Evolutionary conservation across 2,888 invertebrate species (phyloP), one percentile per base, ranked within the genome.

Genomic region (Rhagonycha lutea): DNA sequence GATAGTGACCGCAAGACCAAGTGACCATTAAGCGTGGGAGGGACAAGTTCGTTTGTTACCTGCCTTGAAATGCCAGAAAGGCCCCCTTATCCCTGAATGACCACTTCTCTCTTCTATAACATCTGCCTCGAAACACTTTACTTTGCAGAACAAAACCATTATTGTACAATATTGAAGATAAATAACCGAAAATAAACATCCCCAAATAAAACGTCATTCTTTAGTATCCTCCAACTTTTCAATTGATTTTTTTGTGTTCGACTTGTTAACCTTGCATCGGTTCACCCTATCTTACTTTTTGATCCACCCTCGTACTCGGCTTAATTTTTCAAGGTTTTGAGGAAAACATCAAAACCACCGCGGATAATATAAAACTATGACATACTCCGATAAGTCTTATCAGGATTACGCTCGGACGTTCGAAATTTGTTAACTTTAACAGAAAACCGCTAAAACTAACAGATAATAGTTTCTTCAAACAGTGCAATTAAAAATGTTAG

Each of bases 1-100:
- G 72, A 74, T 74, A 74, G 77, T 77, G 77, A 77, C 77, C 79
- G 79, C 80, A 77, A 80, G 79, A 81, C 81, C 81, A 80, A 81
- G 78, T 81, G 80, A 81, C 80, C 81, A 80, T 73, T 67, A 76
- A 72, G 81, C 79, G 81, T 81, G 75, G 81, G 81, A 76, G 80
- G 80, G 80, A 81, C 81, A 79, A 81, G 81, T 81, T 79, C 70
- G 78, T 79, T 78, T 79, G 81, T 80, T 81, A 80, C 81, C 80
- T 80, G 80, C 81, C 77, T 79, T 80, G 80, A 79, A 78, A 81
- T 80, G 79, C 78, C 78, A 69, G 78, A 79, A 78, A 79, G 77
- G 76, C 73, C 74, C 32, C 70, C 69, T 62, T 71, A 65, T 68
- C 70, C 74, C 73, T 70, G 72, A 77, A 68, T 68, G 77, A 72